Percentiles rank a stretch among this genome's conserved stretches.
Conservation (phyloP, 2,797 vertebrate genomes). For the Hoplostethus atlanticus region DNA sequence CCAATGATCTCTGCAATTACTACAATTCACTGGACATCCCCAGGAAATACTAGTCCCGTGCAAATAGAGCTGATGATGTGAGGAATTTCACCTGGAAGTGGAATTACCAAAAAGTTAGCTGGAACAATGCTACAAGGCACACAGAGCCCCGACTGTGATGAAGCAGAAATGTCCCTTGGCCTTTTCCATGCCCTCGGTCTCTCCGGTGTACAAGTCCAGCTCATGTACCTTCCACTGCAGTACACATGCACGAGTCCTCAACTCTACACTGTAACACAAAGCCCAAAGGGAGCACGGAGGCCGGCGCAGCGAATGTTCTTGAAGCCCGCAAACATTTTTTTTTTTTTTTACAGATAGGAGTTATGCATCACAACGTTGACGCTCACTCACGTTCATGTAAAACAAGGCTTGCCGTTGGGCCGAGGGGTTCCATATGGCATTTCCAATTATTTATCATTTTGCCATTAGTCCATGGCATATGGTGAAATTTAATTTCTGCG, state of each 20-base stretch:
- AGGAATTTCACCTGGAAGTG: constrained; percentile 4
- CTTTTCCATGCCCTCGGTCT: constrained; percentile 14
- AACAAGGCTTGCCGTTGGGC: background rate
- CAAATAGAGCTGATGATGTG: background rate
- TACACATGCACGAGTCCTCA: constrained; percentile 60
- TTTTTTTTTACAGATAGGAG: background rate
- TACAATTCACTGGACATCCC: background rate
- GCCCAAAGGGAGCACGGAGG: constrained; percentile 59
- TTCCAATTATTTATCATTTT: constrained; percentile 5
- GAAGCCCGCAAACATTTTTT: background rate
- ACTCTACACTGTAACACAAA: constrained; percentile 31
- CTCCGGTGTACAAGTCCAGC: constrained; percentile 37
- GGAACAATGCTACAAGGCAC: background rate
- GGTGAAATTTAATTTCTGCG: background rate
- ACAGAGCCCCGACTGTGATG: constrained; percentile 18
- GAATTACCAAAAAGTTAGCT: background rate
- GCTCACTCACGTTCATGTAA: constrained; percentile 7
- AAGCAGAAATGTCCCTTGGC: constrained; percentile 21
- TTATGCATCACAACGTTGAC: background rate
- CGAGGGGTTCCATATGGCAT: background rate
- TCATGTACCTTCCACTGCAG: constrained; percentile 60
- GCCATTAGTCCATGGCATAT: constrained; percentile 1
- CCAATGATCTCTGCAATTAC: too few relatives aligned
- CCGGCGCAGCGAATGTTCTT: constrained; percentile 34
- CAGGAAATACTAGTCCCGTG: background rate